These are phyloP conservation scores for Poeciliopsis occidentalis DNA, from an alignment of 2,113 vertebrate species.

Conservation along the genomic window DNA sequence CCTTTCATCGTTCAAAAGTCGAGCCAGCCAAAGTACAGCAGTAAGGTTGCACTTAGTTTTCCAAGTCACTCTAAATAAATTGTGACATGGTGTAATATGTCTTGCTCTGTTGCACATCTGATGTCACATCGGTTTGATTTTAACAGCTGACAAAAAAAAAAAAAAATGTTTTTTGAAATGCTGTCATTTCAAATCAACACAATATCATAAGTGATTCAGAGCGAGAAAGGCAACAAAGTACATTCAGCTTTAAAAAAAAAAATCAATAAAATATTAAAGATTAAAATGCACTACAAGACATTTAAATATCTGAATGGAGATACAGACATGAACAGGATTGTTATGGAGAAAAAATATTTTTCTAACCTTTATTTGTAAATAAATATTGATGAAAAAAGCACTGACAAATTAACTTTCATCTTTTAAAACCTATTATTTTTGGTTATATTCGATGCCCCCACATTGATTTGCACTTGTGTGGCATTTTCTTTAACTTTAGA, in stretches of 20 bases:
- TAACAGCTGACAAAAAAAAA: neutral
- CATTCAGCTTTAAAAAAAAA: too few species aligned
- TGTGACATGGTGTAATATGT: neutral
- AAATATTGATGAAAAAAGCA: too few species aligned
- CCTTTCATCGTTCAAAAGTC: too few species aligned
- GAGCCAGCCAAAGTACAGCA: too few species aligned
- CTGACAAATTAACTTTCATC: neutral
- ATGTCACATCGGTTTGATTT: neutral
- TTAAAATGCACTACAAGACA: too few species aligned
- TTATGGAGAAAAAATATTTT: neutral
- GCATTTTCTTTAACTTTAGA: neutral
- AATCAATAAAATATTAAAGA: too few species aligned
- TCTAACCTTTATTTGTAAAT: too few species aligned
- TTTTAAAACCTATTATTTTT: neutral
- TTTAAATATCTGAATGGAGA: neutral
- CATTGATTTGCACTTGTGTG: neutral
- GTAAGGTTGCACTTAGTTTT: neutral
- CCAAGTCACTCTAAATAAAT: neutral
- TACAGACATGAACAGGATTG: neutral
- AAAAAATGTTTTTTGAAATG: neutral
- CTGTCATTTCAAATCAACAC: neutral
- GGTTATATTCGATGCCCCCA: neutral
- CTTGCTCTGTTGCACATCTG: neutral
- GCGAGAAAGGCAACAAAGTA: too few species aligned
- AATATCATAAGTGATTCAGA: too few species aligned